Base-by-base conservation (phyloP, 2,113 vertebrate genomes). In the Mixornis gularis region DNA sequence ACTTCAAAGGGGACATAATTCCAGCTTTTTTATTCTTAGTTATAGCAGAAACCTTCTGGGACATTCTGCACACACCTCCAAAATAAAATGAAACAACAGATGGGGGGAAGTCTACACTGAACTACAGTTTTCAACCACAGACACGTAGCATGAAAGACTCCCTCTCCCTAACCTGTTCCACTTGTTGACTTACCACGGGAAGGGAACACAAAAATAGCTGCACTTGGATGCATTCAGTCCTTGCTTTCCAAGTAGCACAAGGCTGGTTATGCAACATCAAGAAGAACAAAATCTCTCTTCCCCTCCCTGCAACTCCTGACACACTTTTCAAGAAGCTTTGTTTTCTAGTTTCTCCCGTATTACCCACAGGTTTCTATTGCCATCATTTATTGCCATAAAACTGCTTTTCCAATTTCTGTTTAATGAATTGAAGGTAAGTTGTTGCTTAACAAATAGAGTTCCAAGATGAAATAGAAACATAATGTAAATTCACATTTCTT, bases 91-190 rank as follows among this genome's bases (percentile, higher is more conserved):
- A 43, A 38, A 51, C 5, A 9, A 1, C 13, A 21, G 2, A 2
- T 3, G 1, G 2, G 4, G 5, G 3, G 1, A 29, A 46, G 27
- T 36, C 38, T 49, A 36, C 4, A 7, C 16, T 38, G 26, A 91
- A 15, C 14, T 66, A 32, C 30, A 82, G 21, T 53, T 34, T 65
- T 92, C 64, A 87, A 32, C 17, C 18, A 55, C 32, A 68, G 32
- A 48, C 22, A n/a, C 1, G 10, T 4, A 46, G 32, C 26, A 70
- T 19, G 9, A 26, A 60, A 77, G 21, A 36, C 32, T 38, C 27
- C 38, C 38, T 30, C 43, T 27, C 16, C 17, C 32, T 59, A 51
- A 78, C 9, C 25, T 70, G 13, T 55, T 63, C 63, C 62, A 87
- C 32, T 36, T 78, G 55, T 10, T 89, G 73, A 58, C 2, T 85